Evolutionary conservation across 2,888 invertebrate genomes (phyloP), one percentile per base, ranked within the genome.

Genomic region (Melanchra persicariae): DNA sequence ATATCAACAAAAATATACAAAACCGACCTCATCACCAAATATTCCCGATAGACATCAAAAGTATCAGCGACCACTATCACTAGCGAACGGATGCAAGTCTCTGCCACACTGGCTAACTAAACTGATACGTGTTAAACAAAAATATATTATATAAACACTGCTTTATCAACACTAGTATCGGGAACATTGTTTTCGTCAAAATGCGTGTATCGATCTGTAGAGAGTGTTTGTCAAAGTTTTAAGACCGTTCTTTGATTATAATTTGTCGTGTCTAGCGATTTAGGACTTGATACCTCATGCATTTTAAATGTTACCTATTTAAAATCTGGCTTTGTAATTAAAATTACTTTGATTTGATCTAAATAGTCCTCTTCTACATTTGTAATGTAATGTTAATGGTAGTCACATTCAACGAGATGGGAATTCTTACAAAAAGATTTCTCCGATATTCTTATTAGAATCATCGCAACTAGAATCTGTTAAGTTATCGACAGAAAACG

Each of bases 171-270:
- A 54, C 54, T 71, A 83, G 83, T 85, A 81, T 75, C 84, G 74
- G 52, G 64, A 55, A 72, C 62, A 78, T 77, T 84, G 82, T 85
- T 85, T 74, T 84, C 86, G 84, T 83, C 70, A 74, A 80, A 79
- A 76, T 82, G 79, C 70, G 71, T 79, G 82, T 85, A 88, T 88
- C 82, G 88, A 88, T 88, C 82, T 68, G 19, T 62, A 40, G 24
- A 0, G 12, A 22, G 54, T 22, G 82, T 24, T 62, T 74, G 88
- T 88, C 92, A 92, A 93, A 91, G 82, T 91, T 90, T 88, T 26
- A 30, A 1, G 1, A n/a, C n/a, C n/a, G n/a, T n/a, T n/a, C n/a
- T n/a, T n/a, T n/a, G n/a, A n/a, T n/a, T n/a, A n/a, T n/a, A n/a
- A n/a, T 43, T n/a, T 24, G 19, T 8, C 6, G 2, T 51, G 0